phyloP scores from a whole-genome alignment of 2,888 invertebrate species.

The Ochlodes sylvanus region DNA sequence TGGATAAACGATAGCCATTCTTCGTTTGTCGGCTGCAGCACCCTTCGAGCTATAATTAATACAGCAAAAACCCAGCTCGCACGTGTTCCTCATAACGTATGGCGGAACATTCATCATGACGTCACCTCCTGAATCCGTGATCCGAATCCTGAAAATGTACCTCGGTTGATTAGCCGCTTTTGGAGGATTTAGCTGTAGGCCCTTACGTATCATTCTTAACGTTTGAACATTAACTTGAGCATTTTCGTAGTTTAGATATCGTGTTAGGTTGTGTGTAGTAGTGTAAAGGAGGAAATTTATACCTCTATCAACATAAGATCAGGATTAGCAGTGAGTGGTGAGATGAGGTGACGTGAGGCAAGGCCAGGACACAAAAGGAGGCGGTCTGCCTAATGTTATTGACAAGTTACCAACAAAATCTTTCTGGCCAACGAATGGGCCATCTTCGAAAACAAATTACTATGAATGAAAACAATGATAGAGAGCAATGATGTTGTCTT shows the following conservation, averaged over 20 bases:
- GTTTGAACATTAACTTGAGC: not conserved
- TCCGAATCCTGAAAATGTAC: conserved; percentile 9
- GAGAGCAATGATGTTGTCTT: too few species aligned
- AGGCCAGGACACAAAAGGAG: too few species aligned
- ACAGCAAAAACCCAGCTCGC: conserved; percentile 20
- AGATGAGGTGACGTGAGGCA: too few species aligned
- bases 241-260: not conserved
- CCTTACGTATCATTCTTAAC: not conserved
- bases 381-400: too few species aligned
- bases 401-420: too few species aligned
- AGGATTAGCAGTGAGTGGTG: too few species aligned
- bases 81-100: conserved; percentile 22
- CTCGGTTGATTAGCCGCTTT: conserved; percentile 2
- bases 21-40: conserved; percentile 27
- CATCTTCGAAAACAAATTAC: too few species aligned
- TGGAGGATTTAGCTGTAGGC: not conserved
- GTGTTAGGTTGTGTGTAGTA: too few species aligned
- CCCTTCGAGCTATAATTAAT: conserved; percentile 27
- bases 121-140: conserved; percentile 14
- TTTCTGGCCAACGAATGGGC: too few species aligned
- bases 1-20: conserved; percentile 17
- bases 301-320: too few species aligned
- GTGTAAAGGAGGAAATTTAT: too few species aligned
- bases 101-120: conserved; percentile 21
- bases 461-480: too few species aligned